Evolutionary conservation across 2,797 vertebrate species (phyloP).

Genomic region (Myoxocephalus aenaeus): DNA sequence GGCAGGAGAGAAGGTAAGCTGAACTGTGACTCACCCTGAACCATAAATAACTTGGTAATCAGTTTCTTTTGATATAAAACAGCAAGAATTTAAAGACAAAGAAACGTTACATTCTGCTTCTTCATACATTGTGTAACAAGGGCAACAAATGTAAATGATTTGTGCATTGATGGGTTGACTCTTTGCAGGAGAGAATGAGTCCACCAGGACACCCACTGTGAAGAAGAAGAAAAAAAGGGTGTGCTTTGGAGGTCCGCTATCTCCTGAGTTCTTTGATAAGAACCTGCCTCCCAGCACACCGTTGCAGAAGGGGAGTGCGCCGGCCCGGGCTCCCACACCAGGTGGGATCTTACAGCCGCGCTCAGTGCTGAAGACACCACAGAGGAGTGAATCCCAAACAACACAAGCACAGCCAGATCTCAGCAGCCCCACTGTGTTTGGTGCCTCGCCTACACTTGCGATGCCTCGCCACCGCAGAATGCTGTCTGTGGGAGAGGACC

Average conservation of each 20-base stretch:
- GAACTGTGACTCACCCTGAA: background rate
- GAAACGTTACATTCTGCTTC: background rate
- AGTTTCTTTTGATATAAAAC: background rate
- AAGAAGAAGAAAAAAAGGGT: conserved; percentile 78
- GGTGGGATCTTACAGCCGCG: conserved; percentile 56
- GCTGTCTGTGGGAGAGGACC: conserved; percentile 1
- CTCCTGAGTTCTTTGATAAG: conserved; percentile 85
- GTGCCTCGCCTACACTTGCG: conserved; percentile 68
- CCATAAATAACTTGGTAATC: background rate
- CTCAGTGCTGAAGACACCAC: conserved; percentile 81
- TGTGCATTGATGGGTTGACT: conserved; percentile 1
- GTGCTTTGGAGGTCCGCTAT: conserved; percentile 81
- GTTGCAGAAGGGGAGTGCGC: conserved; percentile 81
- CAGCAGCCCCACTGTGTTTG: conserved; percentile 54
- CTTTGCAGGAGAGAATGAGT: conserved; percentile 52
- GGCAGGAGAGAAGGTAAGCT: no score
- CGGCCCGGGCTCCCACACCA: conserved; percentile 56
- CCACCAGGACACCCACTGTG: background rate
- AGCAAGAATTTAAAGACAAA: background rate
- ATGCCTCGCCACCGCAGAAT: conserved; percentile 26
- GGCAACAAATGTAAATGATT: background rate
- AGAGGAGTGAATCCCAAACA: conserved; percentile 49
- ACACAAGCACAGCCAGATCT: conserved; percentile 48
- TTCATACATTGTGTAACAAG: background rate
- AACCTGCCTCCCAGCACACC: conserved; percentile 85